Conservation (phyloP, 2,888 invertebrate species). For the Cremastobaeus sp. region DNA sequence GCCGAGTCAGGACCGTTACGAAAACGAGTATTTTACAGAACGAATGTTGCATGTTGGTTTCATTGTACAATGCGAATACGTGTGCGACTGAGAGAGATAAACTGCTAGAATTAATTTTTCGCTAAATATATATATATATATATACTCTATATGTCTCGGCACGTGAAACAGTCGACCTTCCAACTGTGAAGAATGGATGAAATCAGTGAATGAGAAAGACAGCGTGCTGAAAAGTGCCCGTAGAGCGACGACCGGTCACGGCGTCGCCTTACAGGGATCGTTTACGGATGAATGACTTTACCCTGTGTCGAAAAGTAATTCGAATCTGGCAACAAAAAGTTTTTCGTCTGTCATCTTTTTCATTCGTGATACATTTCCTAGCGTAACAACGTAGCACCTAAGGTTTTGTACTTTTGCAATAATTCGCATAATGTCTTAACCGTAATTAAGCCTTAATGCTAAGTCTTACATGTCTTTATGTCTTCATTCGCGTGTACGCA, state of each 20-base stretch:
- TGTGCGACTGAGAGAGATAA: slow-evolving; percentile 67
- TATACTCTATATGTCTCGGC: no score
- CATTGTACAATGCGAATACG: slow-evolving; percentile 70
- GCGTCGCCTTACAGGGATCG: no score
- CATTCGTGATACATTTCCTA: slow-evolving; percentile 66
- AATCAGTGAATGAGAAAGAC: slow-evolving; percentile 22
- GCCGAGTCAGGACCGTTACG: slow-evolving; percentile 65
- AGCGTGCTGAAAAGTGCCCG: no score
- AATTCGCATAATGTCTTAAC: slow-evolving; percentile 75
- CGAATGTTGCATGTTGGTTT: slow-evolving; percentile 66
- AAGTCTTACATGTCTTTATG: slow-evolving; percentile 56
- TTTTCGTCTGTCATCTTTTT: slow-evolving; percentile 31
- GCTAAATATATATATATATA: slow-evolving; percentile 66
- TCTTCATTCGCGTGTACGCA: slow-evolving; percentile 30
- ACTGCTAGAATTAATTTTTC: slow-evolving; percentile 62
- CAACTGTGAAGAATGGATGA: slow-evolving; percentile 59
- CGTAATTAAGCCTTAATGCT: slow-evolving; percentile 68
- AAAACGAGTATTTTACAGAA: slow-evolving; percentile 66
- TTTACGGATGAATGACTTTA: background rate
- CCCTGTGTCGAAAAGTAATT: no score
- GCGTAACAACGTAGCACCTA: slow-evolving; percentile 78
- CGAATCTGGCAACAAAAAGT: no score
- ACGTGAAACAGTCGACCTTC: slow-evolving; percentile 68
- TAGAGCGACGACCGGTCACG: no score
- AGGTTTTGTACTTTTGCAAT: slow-evolving; percentile 78